phyloP scores from a whole-genome alignment of 2,113 vertebrate species.

The Girardinichthys multiradiatus region DNA sequence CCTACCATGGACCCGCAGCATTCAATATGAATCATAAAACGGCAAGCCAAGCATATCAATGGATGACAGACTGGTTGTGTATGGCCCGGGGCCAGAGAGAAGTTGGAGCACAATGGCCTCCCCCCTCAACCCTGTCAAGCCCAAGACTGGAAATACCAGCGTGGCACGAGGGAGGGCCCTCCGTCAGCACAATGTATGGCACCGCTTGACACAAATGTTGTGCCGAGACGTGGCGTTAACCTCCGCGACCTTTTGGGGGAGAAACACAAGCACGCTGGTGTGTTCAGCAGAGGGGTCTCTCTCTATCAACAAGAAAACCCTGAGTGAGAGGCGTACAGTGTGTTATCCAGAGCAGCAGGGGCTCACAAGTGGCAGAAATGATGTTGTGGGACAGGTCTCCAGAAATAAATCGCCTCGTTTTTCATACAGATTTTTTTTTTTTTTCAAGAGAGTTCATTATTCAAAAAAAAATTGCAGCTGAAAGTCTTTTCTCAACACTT shows the following conservation, averaged over 20 bases:
- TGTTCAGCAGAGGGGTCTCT: constrained; percentile 47
- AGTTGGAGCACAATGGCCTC: constrained; percentile 69
- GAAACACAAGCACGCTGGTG: constrained; percentile 49
- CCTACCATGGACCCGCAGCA: constrained; percentile 64
- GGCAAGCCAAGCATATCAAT: constrained; percentile 75
- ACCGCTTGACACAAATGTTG: constrained; percentile 64
- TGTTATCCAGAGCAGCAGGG: constrained; percentile 2
- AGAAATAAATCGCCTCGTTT: constrained; percentile 7
- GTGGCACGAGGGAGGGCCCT: constrained; percentile 67
- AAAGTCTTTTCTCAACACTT: constrained; percentile 13
- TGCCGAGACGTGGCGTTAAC: constrained; percentile 64
- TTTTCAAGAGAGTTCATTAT: constrained; percentile 1
- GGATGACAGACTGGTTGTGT: constrained; percentile 76
- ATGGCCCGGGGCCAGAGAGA: constrained; percentile 71
- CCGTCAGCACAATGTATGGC: constrained; percentile 67
- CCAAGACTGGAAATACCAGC: constrained; percentile 75
- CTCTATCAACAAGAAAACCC: constrained; percentile 27
- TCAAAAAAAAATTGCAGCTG: constrained; percentile 10
- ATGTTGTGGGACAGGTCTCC: not conserved
- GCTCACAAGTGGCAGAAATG: constrained; percentile 22
- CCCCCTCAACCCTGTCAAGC: constrained; percentile 49
- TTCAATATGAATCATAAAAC: constrained; percentile 77
- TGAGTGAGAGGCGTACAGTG: constrained; percentile 19
- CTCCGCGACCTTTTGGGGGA: constrained; percentile 58
- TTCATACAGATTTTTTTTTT: not conserved